These are phyloP conservation scores for Corynorhinus townsendii DNA, from an alignment of 2,113 vertebrate species.

Conservation along the genomic window DNA sequence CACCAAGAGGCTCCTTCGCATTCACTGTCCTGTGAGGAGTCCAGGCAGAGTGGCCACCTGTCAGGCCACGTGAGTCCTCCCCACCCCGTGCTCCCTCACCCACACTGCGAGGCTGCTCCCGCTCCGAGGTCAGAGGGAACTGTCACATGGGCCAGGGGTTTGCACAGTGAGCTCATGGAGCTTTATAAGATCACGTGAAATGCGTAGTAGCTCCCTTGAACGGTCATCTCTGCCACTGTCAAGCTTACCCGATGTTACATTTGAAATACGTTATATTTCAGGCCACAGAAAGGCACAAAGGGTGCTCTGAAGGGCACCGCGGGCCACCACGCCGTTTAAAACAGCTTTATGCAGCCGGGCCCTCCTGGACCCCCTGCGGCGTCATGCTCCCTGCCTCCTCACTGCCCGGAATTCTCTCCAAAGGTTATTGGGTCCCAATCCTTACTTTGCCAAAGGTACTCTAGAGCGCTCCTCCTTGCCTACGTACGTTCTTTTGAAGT, in stretches of 20 bases:
- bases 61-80: background rate
- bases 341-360: too few species aligned
- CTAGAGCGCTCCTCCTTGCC: background rate
- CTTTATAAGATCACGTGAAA: background rate
- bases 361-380: rapidly evolving
- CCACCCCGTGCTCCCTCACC: background rate
- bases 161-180: background rate
- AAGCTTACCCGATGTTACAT: background rate
- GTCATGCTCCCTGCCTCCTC: background rate
- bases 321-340: background rate
- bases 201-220: background rate
- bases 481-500: background rate
- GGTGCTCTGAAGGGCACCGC: background rate
- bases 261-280: background rate
- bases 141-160: background rate
- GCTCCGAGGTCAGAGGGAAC: background rate
- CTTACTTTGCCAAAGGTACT: background rate
- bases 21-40: background rate
- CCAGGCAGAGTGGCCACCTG: background rate
- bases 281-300: background rate
- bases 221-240: background rate
- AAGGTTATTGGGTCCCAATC: background rate
- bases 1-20: background rate
- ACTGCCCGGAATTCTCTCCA: background rate
- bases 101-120: background rate